A percentile compares a stretch with the other conserved stretches of the same genome.
Conservation (phyloP, 2,888 invertebrate genomes). For the Omphaloscelis lunosa region DNA sequence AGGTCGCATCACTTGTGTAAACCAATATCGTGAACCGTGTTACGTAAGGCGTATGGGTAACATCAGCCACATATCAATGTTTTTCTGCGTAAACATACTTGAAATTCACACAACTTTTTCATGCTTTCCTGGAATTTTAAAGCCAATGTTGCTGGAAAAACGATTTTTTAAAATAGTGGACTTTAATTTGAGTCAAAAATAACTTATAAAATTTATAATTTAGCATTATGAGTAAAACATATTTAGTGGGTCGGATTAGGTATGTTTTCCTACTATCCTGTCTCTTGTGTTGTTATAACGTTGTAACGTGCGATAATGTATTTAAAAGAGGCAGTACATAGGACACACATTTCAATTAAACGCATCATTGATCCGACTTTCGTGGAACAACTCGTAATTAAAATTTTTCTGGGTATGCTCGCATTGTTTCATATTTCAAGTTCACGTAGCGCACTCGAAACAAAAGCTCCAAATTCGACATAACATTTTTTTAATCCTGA, state of each 20-base stretch:
- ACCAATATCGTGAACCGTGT: conserved; percentile 27
- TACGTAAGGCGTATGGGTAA: conserved; percentile 8
- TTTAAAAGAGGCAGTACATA: background rate
- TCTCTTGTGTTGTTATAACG: background rate
- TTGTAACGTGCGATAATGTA: background rate
- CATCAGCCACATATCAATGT: background rate
- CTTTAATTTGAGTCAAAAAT: background rate
- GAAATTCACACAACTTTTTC: conserved; percentile 4
- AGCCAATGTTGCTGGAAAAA: background rate
- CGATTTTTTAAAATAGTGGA: background rate
- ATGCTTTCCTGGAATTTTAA: background rate
- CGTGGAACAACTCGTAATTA: background rate
- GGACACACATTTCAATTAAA: background rate
- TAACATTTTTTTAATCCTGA: background rate
- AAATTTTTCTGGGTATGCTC: background rate
- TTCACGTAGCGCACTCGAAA: background rate
- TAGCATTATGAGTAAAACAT: background rate
- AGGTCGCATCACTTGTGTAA: conserved; percentile 25
- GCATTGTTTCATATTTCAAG: background rate
- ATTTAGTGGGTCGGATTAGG: background rate
- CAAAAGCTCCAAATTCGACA: background rate
- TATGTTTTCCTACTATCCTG: background rate
- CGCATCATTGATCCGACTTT: background rate
- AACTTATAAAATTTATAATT: no score
- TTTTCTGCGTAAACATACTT: background rate